Conservation (phyloP, 1,140 invertebrate species). For the Limonius californicus region DNA sequence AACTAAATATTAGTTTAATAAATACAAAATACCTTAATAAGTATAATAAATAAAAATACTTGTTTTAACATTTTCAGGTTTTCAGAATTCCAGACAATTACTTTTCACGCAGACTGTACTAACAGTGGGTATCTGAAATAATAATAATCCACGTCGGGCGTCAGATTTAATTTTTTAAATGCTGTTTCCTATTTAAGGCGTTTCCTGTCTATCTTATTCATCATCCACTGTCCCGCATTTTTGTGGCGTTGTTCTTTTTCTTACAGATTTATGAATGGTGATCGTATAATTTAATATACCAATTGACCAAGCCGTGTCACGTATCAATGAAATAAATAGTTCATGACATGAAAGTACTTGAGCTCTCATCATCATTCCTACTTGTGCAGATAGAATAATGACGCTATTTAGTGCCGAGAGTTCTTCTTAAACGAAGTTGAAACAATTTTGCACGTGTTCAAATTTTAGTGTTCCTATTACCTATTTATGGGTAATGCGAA, state of each 20-base stretch:
- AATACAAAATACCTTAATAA: too few relatives aligned
- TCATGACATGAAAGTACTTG: constrained; percentile 6
- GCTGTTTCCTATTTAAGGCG: constrained; percentile 18
- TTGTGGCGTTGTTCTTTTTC: constrained; percentile 16
- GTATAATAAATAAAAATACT: too few relatives aligned
- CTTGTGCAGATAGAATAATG: constrained; percentile 20
- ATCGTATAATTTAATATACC: constrained; percentile 19
- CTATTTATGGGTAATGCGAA: too few relatives aligned
- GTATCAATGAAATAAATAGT: constrained; percentile 20
- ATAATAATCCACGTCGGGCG: background rate
- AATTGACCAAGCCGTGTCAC: constrained; percentile 18
- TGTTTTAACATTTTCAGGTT: too few relatives aligned
- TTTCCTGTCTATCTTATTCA: constrained; percentile 17
- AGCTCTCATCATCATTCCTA: constrained; percentile 14
- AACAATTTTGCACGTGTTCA: constrained; percentile 10
- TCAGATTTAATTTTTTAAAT: constrained; percentile 19
- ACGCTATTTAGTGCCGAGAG: constrained; percentile 16
- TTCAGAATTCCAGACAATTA: too few relatives aligned
- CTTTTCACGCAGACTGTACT: too few relatives aligned
- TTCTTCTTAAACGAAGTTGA: background rate
- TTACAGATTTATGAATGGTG: constrained; percentile 21
- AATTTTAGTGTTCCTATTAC: too few relatives aligned
- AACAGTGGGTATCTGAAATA: too few relatives aligned
- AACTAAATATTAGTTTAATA: too few relatives aligned
- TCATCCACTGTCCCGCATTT: constrained; percentile 16